Conservation (phyloP, 2,797 vertebrate genomes). For the Macroramphosus scolopax region DNA sequence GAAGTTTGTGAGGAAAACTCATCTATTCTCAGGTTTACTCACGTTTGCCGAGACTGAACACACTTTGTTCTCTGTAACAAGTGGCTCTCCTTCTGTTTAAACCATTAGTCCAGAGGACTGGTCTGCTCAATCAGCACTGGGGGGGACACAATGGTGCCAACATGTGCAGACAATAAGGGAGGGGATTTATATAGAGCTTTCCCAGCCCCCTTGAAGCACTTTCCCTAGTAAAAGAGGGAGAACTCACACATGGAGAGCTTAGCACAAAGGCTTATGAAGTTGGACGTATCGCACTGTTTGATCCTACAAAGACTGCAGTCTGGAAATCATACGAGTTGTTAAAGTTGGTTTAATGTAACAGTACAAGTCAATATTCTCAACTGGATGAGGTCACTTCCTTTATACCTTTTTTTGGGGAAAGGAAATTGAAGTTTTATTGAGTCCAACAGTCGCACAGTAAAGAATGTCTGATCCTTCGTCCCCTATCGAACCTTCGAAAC, state of each 20-base stretch:
- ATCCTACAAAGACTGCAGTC: constrained; percentile 45
- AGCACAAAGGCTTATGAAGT: constrained; percentile 19
- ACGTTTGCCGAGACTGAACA: constrained; percentile 7
- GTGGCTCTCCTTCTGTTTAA: constrained; percentile 61
- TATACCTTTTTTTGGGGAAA: constrained; percentile 3
- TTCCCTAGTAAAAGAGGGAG: constrained; percentile 35
- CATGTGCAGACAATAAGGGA: constrained; percentile 68
- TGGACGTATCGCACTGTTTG: constrained; percentile 45
- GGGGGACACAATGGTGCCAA: constrained; percentile 43
- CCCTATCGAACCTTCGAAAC: no score
- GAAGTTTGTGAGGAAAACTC: background rate
- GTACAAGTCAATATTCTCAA: constrained; percentile 22
- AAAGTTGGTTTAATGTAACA: constrained; percentile 28
- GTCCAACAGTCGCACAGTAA: no score
- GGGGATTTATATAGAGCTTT: constrained; percentile 55
- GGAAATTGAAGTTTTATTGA: constrained; percentile 30
- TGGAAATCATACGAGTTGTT: constrained; percentile 53
- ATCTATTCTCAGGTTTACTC: constrained; percentile 5
- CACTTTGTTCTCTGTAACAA: constrained; percentile 35
- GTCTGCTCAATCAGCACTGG: constrained; percentile 30
- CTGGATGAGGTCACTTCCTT: constrained; percentile 4
- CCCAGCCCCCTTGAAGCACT: constrained; percentile 51
- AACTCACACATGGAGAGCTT: constrained; percentile 59
- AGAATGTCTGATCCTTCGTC: no score
- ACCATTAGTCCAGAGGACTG: constrained; percentile 58